Conservation (phyloP, 2,888 invertebrate species). For the Tenthredo amoena region DNA sequence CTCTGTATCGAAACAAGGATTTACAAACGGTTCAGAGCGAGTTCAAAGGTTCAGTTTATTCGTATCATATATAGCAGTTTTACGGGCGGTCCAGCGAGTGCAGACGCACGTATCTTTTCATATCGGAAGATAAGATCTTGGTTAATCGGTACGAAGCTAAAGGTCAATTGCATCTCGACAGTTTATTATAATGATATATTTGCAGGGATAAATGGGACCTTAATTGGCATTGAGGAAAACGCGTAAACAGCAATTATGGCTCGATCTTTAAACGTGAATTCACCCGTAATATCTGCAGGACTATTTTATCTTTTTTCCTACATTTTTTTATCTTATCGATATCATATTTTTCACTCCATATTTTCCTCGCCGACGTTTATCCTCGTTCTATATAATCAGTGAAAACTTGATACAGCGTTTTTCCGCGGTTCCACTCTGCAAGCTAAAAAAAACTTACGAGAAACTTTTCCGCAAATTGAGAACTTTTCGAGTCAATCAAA, state of each 20-base stretch:
- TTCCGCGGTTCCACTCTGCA: too few relatives aligned
- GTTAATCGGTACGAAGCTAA: constrained; percentile 38
- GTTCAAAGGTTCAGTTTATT: constrained; percentile 42
- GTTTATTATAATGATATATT: constrained; percentile 44
- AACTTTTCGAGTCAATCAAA: neutral
- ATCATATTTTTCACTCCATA: neutral
- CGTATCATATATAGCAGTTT: neutral
- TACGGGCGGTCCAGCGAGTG: neutral
- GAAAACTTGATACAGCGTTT: neutral
- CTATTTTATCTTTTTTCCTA: neutral
- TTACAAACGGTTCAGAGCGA: neutral
- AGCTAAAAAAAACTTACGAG: too few relatives aligned
- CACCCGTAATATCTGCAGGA: neutral
- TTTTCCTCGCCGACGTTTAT: neutral
- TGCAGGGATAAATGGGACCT: constrained; percentile 10
- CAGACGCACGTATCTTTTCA: constrained; percentile 38
- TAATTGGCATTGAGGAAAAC: constrained; percentile 35
- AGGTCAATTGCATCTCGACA: constrained; percentile 39
- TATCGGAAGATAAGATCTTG: constrained; percentile 34
- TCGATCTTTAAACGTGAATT: neutral
- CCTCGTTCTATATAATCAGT: neutral
- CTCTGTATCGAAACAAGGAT: neutral
- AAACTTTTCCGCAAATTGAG: neutral
- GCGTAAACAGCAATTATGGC: constrained; percentile 37
- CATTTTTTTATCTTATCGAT: neutral